Evolutionary conservation across 2,113 vertebrate genomes (phyloP), one percentile per base, ranked within the genome.

Genomic region (Pongo abelii): DNA sequence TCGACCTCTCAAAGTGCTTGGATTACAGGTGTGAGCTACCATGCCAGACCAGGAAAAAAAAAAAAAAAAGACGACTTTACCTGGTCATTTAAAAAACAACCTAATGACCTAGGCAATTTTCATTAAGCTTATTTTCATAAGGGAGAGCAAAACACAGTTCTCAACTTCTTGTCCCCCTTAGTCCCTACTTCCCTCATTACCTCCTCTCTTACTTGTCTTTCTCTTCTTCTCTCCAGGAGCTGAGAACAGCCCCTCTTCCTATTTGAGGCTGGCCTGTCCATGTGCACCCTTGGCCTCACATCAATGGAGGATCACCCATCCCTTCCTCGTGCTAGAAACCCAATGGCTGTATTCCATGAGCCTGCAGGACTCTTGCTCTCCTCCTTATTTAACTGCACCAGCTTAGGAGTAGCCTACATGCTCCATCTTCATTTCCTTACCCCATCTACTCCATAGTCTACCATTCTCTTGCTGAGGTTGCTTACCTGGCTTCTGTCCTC

Each of bases 211-310:
- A 1, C 0, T 0, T 11, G 0, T 70, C 43, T 50, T 46, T 17
- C 79, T 38, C 43, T 3, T 14, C 17, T 25, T 67, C 11, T 11
- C 8, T 18, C 50, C 6, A 18, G 79, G 23, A 35, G 20, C 50
- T 11, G 50, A 48, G n/a, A 70, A 32, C 3, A 52, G 50, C 69
- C 10, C 30, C 48, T 1, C 46, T 50, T 35, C 50, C 12, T 18
- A 7, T 3, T 57, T 12, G 2, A 0, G 8, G 69, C 38, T 0
- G 8, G 8, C 16, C 25, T 4, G 1, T 6, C 23, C 8, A 0
- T 25, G 23, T 2, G 18, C 50, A 1, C 40, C 86, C 22, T 6
- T n/a, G 79, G 6, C 38, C n/a, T 52, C 50, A 18, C 11, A 3
- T 20, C 0, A 2, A 3, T 1, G 5, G 38, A 48, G 40, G 32